These are phyloP conservation scores for Dascillus cervinus DNA, from an alignment of 2,888 invertebrate genomes.

Conservation along the genomic window DNA sequence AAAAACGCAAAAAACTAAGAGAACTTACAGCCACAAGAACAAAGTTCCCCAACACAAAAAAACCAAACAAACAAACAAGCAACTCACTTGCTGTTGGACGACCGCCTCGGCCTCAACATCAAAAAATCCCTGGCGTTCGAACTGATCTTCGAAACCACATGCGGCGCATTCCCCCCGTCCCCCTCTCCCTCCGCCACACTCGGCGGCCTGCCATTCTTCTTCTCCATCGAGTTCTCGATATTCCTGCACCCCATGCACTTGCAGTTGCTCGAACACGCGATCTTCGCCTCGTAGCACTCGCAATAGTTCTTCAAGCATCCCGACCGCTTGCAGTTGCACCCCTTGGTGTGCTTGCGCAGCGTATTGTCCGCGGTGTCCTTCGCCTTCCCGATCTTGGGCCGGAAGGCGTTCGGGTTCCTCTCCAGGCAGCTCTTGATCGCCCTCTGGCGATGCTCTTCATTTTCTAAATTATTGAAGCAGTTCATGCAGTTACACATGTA, in stretches of 20 bases:
- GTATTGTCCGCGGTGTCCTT: conserved; percentile 63
- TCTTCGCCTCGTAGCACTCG: conserved; percentile 99
- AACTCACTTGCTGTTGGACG: conserved; percentile 26
- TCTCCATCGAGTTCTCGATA: conserved; percentile 77
- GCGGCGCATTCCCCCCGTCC: conserved; percentile 12
- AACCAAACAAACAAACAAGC: no score
- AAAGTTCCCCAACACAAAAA: no score
- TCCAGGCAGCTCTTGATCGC: conserved; percentile 94
- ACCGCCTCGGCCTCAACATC: conserved; percentile 25
- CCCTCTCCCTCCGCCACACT: conserved; percentile 7
- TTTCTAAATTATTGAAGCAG: conserved; percentile 92
- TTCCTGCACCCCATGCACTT: conserved; percentile 96
- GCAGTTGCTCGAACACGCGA: conserved; percentile 92
- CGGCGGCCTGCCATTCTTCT: conserved; percentile 34
- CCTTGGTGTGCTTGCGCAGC: conserved; percentile 87
- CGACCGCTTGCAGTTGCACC: conserved; percentile 97
- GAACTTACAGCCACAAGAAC: no score
- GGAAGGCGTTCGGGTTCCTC: conserved; percentile 94
- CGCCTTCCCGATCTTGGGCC: conserved; percentile 92
- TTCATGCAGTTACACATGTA: conserved; percentile 96
- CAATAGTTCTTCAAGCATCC: conserved; percentile 99
- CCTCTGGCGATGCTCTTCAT: conserved; percentile 88
- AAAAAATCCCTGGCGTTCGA: conserved; percentile 22
- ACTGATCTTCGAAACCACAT: conserved; percentile 17
- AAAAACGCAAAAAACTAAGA: no score